Evolutionary conservation across 1,140 invertebrate species (phyloP), one percentile per base, ranked within the genome.

Genomic region (Aleiodes sp.): DNA sequence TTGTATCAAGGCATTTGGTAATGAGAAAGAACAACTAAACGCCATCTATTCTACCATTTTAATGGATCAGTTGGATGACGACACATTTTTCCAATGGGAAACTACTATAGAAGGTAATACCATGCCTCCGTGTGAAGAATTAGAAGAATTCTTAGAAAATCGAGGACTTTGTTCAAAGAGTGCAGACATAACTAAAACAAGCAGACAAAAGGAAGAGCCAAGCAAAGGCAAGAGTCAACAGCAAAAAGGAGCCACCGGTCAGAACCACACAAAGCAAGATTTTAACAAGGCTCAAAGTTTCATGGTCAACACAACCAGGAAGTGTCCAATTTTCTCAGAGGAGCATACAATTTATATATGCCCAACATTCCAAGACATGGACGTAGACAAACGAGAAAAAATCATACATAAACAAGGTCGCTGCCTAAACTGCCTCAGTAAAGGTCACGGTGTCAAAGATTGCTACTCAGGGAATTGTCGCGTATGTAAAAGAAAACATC

Each of bases 301-400:
- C 46, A 52, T 52, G 46, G 26, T 8, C 26, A 10, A 41, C 9
- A 39, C 31, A 0, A 35, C 28, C 33, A 24, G 21, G 3, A 70
- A 64, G 39, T 70, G 68, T 41, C 9, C 31, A 16, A 19, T 70
- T 26, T 70, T 39, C 26, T 9, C 16, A 16, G 28, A 63, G 6
- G 14, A 7, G 2, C 65, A 68, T 59, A 3, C 12, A 7, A 35
- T 68, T 8, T 28, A 57, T 60, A 21, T 41, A 14, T 68, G 65
- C 24, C 19, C 35, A 4, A 57, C 21, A 28, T 68, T 68, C n/a
- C 26, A 28, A 2, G 46, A 39, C 10, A 33, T 41, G 7, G 16
- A 16, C 2, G n/a, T 19, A 8, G 1, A 24, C 6, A 24, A 37
- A 63, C 68, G 46, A 1, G 24, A 56, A 26, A 37, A 69, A 4